Conservation (phyloP, 2,797 vertebrate species). For the Lateolabrax maculatus region DNA sequence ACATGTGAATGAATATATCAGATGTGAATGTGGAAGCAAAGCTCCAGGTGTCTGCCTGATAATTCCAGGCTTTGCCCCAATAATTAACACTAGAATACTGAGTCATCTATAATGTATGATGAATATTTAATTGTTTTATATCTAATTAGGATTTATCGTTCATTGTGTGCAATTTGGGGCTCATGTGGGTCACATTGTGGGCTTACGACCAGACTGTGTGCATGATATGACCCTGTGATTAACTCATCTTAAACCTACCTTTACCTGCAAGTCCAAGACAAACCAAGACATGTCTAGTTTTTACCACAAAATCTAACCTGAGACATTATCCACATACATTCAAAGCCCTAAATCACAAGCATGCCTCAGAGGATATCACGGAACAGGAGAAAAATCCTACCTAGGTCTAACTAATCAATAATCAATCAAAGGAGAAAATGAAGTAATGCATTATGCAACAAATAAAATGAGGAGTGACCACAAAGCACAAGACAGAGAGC, state of each 20-base stretch:
- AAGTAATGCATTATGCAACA: slow-evolving; percentile 33
- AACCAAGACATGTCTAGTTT: not conserved
- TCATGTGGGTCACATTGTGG: not conserved
- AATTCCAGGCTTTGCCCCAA: not conserved
- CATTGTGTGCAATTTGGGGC: not conserved
- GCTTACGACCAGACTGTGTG: too few species aligned
- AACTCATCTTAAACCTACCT: too few species aligned
- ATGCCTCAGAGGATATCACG: not conserved
- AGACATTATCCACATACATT: not conserved
- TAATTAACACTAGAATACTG: not conserved
- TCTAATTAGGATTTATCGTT: too few species aligned
- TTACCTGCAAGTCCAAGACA: not conserved
- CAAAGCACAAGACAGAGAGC: not conserved
- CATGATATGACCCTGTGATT: not conserved
- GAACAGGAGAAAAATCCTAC: slow-evolving; percentile 2
- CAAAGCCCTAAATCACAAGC: not conserved
- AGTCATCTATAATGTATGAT: not conserved
- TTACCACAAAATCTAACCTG: not conserved
- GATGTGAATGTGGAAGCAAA: not conserved
- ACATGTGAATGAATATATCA: not conserved
- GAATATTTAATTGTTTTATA: not conserved
- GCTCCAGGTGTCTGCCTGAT: too few species aligned
- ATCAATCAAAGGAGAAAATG: slow-evolving; percentile 39
- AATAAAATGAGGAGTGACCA: not conserved
- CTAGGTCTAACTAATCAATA: slow-evolving; percentile 27